These are phyloP conservation scores for Ceramica pisi DNA, from an alignment of 2,888 invertebrate species.

Conservation along the genomic window DNA sequence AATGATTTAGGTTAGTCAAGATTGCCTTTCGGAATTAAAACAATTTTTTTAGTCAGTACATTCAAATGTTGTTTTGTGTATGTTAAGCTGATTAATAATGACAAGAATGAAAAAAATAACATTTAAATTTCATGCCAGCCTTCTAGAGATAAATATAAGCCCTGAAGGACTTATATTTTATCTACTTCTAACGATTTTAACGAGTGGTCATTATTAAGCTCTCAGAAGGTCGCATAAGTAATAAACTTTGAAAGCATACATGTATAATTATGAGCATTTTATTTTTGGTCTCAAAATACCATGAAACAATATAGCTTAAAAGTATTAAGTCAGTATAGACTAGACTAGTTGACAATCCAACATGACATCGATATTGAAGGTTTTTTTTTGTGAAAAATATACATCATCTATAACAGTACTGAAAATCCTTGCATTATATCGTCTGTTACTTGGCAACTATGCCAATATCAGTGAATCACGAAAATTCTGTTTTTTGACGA, in stretches of 20 bases:
- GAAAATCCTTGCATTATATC: too few relatives aligned
- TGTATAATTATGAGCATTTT: not conserved
- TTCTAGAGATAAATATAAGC: not conserved
- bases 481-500: not conserved
- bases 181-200: not conserved
- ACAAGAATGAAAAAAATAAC: not conserved
- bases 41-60: not conserved
- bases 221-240: not conserved
- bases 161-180: too few relatives aligned
- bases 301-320: too few relatives aligned
- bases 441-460: slow-evolving; percentile 12
- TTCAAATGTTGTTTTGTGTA: not conserved
- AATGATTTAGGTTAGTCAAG: slow-evolving; percentile 15
- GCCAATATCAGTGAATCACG: slow-evolving; percentile 12
- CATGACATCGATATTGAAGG: too few relatives aligned
- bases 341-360: too few relatives aligned
- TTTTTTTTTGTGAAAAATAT: too few relatives aligned
- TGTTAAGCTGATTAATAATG: not conserved
- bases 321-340: too few relatives aligned
- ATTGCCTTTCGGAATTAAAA: slow-evolving; percentile 8
- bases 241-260: not conserved
- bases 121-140: not conserved
- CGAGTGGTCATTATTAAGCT: not conserved
- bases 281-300: not conserved
- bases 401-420: too few relatives aligned